phyloP scores from a whole-genome alignment of 1,140 invertebrate genomes.

The Bombyx mori region DNA sequence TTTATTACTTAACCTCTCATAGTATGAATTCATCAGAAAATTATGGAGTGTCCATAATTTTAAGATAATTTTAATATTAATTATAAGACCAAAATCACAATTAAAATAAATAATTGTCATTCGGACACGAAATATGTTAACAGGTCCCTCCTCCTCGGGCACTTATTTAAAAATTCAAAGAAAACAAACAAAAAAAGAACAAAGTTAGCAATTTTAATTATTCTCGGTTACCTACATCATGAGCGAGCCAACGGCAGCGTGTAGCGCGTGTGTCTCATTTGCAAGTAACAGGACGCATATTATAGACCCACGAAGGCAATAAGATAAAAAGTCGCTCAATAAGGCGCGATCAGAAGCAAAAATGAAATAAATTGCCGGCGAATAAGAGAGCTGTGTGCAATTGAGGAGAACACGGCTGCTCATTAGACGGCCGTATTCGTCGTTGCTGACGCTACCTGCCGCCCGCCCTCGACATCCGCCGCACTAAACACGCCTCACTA shows the following conservation, averaged over 20 bases:
- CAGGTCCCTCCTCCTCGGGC: conserved; percentile 12
- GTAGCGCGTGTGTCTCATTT: conserved; percentile 63
- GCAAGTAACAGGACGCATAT: conserved; percentile 66
- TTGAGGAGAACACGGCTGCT: conserved; percentile 66
- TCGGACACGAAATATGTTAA: conserved; percentile 15
- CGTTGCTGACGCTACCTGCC: conserved; percentile 22
- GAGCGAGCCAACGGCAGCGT: conserved; percentile 49
- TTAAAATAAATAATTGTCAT: conserved; percentile 4
- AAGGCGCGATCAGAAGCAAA: conserved; percentile 69
- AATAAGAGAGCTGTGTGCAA: conserved; percentile 67
- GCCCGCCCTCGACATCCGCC: conserved; percentile 7
- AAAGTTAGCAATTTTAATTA: conserved; percentile 61
- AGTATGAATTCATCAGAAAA: no score
- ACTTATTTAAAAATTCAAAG: conserved; percentile 18
- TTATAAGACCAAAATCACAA: background rate
- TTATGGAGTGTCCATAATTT: no score
- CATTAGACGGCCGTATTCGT: conserved; percentile 42
- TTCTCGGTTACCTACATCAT: conserved; percentile 53
- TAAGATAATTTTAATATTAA: no score
- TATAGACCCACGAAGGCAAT: conserved; percentile 67
- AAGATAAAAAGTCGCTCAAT: conserved; percentile 68
- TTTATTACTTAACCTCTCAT: no score
- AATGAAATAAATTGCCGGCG: conserved; percentile 70
- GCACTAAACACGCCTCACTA: conserved; percentile 1
- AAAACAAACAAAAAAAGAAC: conserved; percentile 34